Evolutionary conservation across 23 tunicate species (phyloP).

Genomic region (Clavelina lepadiformis): DNA sequence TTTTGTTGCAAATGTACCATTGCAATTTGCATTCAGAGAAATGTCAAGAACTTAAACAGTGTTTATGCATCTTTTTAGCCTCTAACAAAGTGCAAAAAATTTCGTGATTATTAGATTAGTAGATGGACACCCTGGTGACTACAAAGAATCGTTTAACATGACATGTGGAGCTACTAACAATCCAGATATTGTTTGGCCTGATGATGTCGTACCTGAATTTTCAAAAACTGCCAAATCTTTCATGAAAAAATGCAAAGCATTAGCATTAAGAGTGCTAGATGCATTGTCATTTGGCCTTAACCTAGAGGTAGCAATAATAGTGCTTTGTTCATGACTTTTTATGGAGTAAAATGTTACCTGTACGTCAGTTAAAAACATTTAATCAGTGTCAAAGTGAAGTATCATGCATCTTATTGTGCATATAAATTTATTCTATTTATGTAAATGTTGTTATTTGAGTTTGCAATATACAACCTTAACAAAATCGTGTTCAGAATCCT

Average conservation of each 20-base stretch:
- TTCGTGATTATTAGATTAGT: constrained; percentile 28
- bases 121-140: constrained; percentile 53
- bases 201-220: constrained; percentile 51
- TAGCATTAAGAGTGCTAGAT: constrained; percentile 43
- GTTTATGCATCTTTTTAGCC: too few relatives aligned
- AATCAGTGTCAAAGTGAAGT: too few relatives aligned
- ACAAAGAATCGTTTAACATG: constrained; percentile 50
- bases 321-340: background rate
- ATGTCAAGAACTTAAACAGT: too few relatives aligned
- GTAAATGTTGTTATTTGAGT: background rate
- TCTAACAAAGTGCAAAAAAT: too few relatives aligned
- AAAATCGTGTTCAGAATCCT: constrained; percentile 1
- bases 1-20: background rate
- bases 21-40: background rate
- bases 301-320: constrained; percentile 19
- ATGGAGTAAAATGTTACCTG: background rate
- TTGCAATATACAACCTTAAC: background rate
- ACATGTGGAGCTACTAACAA: constrained; percentile 16
- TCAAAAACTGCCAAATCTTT: constrained; percentile 13
- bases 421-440: too few relatives aligned
- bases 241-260: constrained; percentile 29
- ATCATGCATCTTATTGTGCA: too few relatives aligned
- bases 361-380: background rate
- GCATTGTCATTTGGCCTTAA: constrained; percentile 44
- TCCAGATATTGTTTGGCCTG: constrained; percentile 37